Evolutionary conservation across 2,888 invertebrate species (phyloP).

Genomic region (Margaritifera margaritifera): DNA sequence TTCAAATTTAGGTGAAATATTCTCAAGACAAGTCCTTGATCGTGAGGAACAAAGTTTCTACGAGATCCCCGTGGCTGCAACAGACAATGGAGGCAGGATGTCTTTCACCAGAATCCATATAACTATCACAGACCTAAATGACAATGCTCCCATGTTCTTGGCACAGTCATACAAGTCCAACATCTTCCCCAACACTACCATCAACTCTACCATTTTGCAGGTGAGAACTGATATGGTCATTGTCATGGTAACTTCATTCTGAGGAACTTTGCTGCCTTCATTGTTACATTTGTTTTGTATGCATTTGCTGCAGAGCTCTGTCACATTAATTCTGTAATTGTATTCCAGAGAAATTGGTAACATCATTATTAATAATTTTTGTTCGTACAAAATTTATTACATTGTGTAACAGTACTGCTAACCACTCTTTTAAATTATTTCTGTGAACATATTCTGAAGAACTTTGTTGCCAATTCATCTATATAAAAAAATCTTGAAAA

Average conservation of each 20-base stretch:
- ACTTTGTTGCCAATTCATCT: too few species aligned
- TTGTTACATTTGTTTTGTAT: background rate
- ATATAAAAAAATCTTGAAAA: too few species aligned
- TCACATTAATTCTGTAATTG: background rate
- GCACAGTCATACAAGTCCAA: conserved; percentile 68
- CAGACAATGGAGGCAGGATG: conserved; percentile 72
- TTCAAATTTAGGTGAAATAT: conserved; percentile 67
- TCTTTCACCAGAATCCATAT: conserved; percentile 61
- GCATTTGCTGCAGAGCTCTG: background rate
- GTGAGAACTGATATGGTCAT: conserved; percentile 36
- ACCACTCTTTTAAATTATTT: too few species aligned
- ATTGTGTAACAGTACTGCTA: too few species aligned
- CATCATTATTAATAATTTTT: background rate
- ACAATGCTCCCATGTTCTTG: conserved; percentile 70
- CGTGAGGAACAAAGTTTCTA: conserved; percentile 79
- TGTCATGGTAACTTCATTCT: too few species aligned
- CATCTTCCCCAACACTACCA: conserved; percentile 59
- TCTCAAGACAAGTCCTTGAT: conserved; percentile 81
- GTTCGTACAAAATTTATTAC: too few species aligned
- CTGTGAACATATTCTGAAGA: too few species aligned
- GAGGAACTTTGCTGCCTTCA: too few species aligned
- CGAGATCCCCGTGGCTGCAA: conserved; percentile 68
- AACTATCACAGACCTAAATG: conserved; percentile 69
- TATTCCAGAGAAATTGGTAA: background rate
- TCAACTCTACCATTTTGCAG: conserved; percentile 61